Percentiles rank a stretch among this genome's conserved stretches.
Conservation (phyloP, 1,140 invertebrate species). For the Thaumetopoea pityocampa region DNA sequence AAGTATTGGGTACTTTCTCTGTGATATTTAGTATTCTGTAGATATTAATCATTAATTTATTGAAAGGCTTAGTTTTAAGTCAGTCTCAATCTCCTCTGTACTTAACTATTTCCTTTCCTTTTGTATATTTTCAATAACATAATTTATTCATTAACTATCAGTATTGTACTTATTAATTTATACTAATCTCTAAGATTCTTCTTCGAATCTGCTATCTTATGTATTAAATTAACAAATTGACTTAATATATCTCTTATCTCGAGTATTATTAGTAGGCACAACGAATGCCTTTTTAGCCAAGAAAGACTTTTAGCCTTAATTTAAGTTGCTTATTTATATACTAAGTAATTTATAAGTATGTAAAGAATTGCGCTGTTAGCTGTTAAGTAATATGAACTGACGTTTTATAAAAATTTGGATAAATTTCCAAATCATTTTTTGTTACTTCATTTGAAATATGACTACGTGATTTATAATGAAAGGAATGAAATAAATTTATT, state of each 20-base stretch:
- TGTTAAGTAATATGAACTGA: conserved; percentile 51
- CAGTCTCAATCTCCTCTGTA: conserved; percentile 59
- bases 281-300: conserved; percentile 48
- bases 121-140: too few species aligned
- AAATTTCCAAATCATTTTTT: conserved; percentile 34
- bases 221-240: conserved; percentile 30
- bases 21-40: conserved; percentile 74
- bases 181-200: conserved; percentile 33
- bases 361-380: conserved; percentile 52
- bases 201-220: conserved; percentile 35
- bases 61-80: conserved; percentile 47
- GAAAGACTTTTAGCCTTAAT: conserved; percentile 61
- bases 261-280: conserved; percentile 54
- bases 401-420: conserved; percentile 39
- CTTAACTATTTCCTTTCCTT: conserved; percentile 29
- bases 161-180: conserved; percentile 31
- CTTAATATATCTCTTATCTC: conserved; percentile 29
- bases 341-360: conserved; percentile 31
- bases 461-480: conserved; percentile 32
- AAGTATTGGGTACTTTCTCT: conserved; percentile 72
- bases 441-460: conserved; percentile 26
- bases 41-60: conserved; percentile 68
- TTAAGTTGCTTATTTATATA: conserved; percentile 61
- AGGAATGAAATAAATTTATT: conserved; percentile 45
- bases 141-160: conserved; percentile 27